A percentile compares a stretch with the other conserved stretches of the same genome.
phyloP scores from a whole-genome alignment of 1,140 invertebrate species.

The Penaeus indicus region DNA sequence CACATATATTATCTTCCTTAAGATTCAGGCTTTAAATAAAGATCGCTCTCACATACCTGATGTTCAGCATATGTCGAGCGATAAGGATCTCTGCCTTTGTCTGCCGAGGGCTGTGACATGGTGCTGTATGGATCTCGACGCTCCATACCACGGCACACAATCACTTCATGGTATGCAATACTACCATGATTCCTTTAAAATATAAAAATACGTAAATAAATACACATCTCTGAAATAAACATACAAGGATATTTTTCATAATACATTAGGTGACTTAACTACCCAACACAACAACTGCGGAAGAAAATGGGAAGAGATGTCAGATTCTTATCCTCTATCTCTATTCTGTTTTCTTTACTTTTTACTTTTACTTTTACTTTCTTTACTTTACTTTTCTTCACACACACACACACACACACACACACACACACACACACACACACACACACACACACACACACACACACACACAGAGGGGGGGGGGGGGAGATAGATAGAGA shows the following conservation, averaged over 20 bases:
- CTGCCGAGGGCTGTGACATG: conserved; percentile 56
- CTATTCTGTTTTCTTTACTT: no score
- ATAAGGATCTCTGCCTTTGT: conserved; percentile 56
- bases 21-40: no score
- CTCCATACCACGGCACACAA: conserved; percentile 51
- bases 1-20: no score
- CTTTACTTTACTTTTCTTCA: no score
- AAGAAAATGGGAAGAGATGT: no score
- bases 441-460: no score
- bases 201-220: neutral
- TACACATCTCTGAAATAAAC: neutral
- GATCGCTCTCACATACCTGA: conserved; percentile 20
- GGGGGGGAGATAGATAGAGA: no score
- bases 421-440: no score
- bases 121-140: conserved; percentile 57
- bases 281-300: neutral
- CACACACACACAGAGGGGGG: no score
- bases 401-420: no score
- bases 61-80: conserved; percentile 53
- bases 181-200: conserved; percentile 47
- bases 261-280: neutral
- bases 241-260: neutral
- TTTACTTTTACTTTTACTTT: no score
- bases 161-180: conserved; percentile 50
- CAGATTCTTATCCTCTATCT: no score